Conservation (phyloP, 2,113 vertebrate species). For the Lampris megalopsis region DNA sequence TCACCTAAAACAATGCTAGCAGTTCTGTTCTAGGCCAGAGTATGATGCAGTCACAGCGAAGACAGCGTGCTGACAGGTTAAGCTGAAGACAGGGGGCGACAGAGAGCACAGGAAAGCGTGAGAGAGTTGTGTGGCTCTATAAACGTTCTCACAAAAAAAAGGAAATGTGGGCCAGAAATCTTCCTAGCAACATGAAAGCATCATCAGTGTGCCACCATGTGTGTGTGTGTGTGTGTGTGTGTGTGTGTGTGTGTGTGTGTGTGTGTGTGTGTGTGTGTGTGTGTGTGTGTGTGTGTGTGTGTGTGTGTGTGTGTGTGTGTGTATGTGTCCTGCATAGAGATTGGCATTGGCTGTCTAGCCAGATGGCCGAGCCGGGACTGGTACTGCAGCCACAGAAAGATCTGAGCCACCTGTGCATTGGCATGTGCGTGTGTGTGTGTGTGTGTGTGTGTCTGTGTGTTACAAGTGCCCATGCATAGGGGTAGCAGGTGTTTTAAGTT, state of each 20-base stretch:
- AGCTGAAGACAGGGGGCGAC: slow-evolving; percentile 60
- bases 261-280: slow-evolving; percentile 16
- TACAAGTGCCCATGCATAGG: too few relatives aligned
- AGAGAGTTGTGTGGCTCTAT: slow-evolving; percentile 26
- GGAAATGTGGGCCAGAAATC: slow-evolving; percentile 60
- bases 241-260: slow-evolving; percentile 15
- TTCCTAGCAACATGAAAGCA: slow-evolving; percentile 44
- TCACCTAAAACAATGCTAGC: too few relatives aligned
- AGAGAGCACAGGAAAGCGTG: not conserved
- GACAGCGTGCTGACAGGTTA: slow-evolving; percentile 49
- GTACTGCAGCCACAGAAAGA: slow-evolving; percentile 57
- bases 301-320: slow-evolving; percentile 18
- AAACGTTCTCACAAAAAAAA: slow-evolving; percentile 39
- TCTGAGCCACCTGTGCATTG: slow-evolving; percentile 65
- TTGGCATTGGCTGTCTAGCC: slow-evolving; percentile 65
- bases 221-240: slow-evolving; percentile 16
- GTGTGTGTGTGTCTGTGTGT: slow-evolving; percentile 4
- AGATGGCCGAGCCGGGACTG: slow-evolving; percentile 69
- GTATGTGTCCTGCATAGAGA: slow-evolving; percentile 16
- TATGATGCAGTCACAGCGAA: slow-evolving; percentile 44
- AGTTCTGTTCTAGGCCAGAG: slow-evolving; percentile 19
- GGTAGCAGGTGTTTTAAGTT: too few relatives aligned
- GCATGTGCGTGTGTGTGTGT: slow-evolving; percentile 14
- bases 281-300: slow-evolving; percentile 13
- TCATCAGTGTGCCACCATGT: slow-evolving; percentile 12